Conservation (phyloP, 1,140 invertebrate species). For the Caenorhabditis tropicalis region DNA sequence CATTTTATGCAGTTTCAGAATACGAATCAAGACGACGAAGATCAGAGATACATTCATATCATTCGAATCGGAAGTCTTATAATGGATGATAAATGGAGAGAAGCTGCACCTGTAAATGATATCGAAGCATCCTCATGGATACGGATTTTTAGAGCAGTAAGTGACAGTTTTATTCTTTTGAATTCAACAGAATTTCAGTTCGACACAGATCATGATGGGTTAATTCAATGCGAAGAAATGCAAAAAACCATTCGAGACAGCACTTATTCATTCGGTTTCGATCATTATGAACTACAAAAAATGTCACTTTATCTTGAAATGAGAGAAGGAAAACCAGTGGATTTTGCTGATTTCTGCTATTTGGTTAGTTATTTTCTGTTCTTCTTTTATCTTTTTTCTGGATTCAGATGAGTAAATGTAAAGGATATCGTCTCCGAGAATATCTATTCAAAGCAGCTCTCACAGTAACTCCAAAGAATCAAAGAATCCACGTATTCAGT, state of each 20-base stretch:
- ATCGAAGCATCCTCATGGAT: slow-evolving; percentile 52
- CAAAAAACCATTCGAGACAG: slow-evolving; percentile 53
- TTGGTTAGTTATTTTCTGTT: slow-evolving; percentile 30
- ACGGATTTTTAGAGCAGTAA: slow-evolving; percentile 49
- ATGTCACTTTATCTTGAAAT: slow-evolving; percentile 51
- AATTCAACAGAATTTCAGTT: slow-evolving; percentile 42
- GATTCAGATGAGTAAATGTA: slow-evolving; percentile 59
- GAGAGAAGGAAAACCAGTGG: slow-evolving; percentile 57
- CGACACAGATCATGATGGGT: slow-evolving; percentile 56
- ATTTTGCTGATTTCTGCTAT: slow-evolving; percentile 60
- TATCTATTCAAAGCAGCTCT: slow-evolving; percentile 58
- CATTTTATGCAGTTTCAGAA: slow-evolving; percentile 15
- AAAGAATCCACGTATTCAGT: slow-evolving; percentile 51
- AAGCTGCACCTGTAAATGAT: slow-evolving; percentile 24
- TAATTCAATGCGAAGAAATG: slow-evolving; percentile 57
- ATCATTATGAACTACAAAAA: slow-evolving; percentile 46
- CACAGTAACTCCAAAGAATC: slow-evolving; percentile 54
- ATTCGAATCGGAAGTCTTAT: not conserved
- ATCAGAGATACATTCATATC: slow-evolving; percentile 10
- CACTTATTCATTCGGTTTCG: slow-evolving; percentile 53
- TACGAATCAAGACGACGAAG: not conserved
- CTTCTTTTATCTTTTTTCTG: not conserved
- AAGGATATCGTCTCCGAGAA: slow-evolving; percentile 49
- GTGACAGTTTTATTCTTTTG: not conserved
- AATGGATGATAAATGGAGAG: slow-evolving; percentile 42